Evolutionary conservation across 2,797 vertebrate genomes (phyloP), one percentile per base, ranked within the genome.

Genomic region (Sciurus carolinensis): DNA sequence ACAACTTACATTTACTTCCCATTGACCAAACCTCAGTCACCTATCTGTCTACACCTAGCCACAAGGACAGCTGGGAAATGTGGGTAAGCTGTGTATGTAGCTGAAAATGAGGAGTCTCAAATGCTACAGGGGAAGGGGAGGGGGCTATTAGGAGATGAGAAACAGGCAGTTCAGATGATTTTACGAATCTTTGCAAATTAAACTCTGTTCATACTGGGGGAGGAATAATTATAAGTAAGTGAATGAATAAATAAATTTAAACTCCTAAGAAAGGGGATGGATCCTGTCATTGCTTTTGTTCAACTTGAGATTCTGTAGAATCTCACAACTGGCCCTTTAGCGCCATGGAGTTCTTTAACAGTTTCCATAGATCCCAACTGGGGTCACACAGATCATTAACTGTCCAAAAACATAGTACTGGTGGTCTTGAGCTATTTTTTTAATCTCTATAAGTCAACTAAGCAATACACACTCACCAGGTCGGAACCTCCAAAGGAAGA

Each of bases 141-240:
- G 52, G 73, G n/a, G 52, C 10, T 62, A 10, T 39, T 88, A 52
- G 91, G 80, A 57, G 80, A 72, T 30, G 64, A 66, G 69, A 15
- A 86, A 59, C 14, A 71, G 47, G 52, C 71, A 47, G 71, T 92
- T 76, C 84, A 57, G 54, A 39, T 85, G 54, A 20, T 54, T 59
- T 52, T 67, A 57, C 64, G 80, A 9, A 66, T 81, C 85, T 92
- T 82, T 95, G 33, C 15, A 42, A 92, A 93, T 57, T 62, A 80
- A 72, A 54, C 67, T 87, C 75, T 64, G 7, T 72, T 15, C 20
- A n/a, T 50, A 36, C 13, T 24, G 33, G 33, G 39, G 47, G 3
- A 72, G n/a, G 22, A 54, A n/a, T 22, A 26, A 36, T 87, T 90
- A 36, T 50, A 79, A 81, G 22, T 57, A 83, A 89, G n/a, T 59